Evolutionary conservation across 1,140 invertebrate genomes (phyloP).

Genomic region (Oedothorax gibbosus): DNA sequence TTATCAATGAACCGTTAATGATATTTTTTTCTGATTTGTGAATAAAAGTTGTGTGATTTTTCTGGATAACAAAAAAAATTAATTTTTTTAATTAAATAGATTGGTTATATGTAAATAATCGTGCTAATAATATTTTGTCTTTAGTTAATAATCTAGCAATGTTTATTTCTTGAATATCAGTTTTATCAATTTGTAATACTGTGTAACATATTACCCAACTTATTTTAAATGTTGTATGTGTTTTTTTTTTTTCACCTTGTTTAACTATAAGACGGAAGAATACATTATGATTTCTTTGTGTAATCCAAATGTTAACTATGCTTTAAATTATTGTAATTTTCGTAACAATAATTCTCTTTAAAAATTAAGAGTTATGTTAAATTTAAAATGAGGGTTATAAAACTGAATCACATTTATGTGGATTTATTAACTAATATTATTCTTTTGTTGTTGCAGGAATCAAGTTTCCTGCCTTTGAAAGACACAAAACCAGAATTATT

Average conservation of each 20-base stretch:
- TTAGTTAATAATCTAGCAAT: background rate
- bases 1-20: background rate
- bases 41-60: background rate
- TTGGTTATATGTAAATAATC: background rate
- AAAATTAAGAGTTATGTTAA: background rate
- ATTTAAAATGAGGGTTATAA: background rate
- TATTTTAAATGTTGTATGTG: background rate
- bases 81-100: background rate
- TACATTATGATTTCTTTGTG: too few relatives aligned
- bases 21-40: background rate
- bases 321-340: background rate
- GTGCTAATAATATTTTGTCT: background rate
- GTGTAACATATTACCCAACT: background rate
- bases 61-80: background rate
- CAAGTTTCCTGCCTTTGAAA: background rate
- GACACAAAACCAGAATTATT: background rate
- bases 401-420: background rate
- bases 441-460: background rate
- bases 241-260: too few relatives aligned
- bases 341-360: too few relatives aligned
- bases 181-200: background rate
- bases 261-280: too few relatives aligned
- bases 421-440: background rate
- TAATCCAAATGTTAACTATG: too few relatives aligned
- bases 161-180: background rate